These are phyloP conservation scores for Anguilla obscura DNA, from an alignment of 2,797 vertebrate species.

Conservation along the genomic window DNA sequence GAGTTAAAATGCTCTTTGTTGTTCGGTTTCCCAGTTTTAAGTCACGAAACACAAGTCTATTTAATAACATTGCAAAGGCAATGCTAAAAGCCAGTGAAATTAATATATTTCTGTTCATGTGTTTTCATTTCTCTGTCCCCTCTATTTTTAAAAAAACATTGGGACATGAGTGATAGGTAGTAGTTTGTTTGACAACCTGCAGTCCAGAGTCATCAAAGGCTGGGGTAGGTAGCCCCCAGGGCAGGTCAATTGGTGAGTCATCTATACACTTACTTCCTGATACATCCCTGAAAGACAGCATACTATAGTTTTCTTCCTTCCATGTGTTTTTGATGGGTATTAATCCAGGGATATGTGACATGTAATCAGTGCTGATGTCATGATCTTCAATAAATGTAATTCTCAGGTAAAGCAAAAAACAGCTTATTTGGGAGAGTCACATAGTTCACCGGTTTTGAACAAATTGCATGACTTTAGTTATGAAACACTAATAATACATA, in stretches of 20 bases:
- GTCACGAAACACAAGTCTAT: neutral
- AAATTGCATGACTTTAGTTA: no score
- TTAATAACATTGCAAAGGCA: neutral
- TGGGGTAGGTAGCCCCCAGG: neutral
- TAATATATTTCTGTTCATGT: neutral
- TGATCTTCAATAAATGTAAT: no score
- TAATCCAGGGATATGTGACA: neutral
- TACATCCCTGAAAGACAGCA: neutral
- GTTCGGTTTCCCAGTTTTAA: neutral
- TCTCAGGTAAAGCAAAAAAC: no score
- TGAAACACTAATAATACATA: no score
- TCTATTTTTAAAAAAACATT: neutral
- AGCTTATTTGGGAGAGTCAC: no score
- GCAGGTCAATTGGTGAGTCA: neutral
- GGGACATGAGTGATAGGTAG: neutral
- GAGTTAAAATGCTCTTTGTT: neutral
- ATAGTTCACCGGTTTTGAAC: no score
- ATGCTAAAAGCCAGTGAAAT: neutral
- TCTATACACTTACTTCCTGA: neutral
- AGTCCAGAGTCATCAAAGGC: neutral
- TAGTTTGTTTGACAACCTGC: neutral
- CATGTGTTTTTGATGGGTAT: no score
- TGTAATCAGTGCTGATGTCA: neutral
- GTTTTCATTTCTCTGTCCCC: neutral
- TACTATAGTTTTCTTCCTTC: neutral